A percentile compares a stretch with the other conserved stretches of the same genome.
Conservation (phyloP, 2,797 vertebrate species). For the Spea hammondii region DNA sequence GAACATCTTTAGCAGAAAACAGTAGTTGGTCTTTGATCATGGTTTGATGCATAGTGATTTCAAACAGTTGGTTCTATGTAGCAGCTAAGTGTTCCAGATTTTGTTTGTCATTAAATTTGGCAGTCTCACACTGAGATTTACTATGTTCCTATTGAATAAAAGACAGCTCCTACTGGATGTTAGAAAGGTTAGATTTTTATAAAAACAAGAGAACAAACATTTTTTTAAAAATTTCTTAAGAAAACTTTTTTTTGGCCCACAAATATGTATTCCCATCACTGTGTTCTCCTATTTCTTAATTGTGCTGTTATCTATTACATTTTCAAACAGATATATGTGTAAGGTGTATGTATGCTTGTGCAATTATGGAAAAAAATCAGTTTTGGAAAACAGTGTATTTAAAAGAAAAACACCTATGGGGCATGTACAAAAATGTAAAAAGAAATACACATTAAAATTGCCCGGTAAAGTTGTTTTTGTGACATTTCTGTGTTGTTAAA, state of each 20-base stretch:
- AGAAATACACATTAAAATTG: constrained; percentile 67
- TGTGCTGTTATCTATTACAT: constrained; percentile 80
- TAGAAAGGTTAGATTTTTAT: constrained; percentile 67
- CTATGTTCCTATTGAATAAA: constrained; percentile 70
- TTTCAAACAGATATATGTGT: constrained; percentile 83
- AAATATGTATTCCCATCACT: constrained; percentile 70
- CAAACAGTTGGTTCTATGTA: constrained; percentile 73
- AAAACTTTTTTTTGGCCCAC: constrained; percentile 61
- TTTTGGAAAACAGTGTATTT: constrained; percentile 83
- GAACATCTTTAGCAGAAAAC: constrained; percentile 61
- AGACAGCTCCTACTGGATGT: constrained; percentile 66
- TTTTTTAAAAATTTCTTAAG: constrained; percentile 56
- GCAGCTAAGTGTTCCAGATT: constrained; percentile 74
- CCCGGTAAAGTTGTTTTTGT: constrained; percentile 83
- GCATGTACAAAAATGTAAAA: constrained; percentile 82
- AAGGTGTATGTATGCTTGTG: constrained; percentile 83
- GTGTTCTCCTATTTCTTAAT: constrained; percentile 75
- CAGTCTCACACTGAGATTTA: constrained; percentile 76
- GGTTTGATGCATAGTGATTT: constrained; percentile 71
- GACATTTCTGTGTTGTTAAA: constrained; percentile 84
- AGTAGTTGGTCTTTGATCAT: constrained; percentile 76
- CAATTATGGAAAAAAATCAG: constrained; percentile 74
- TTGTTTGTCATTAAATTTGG: constrained; percentile 77
- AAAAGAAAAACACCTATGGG: constrained; percentile 75
- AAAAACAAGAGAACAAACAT: constrained; percentile 64